These are phyloP conservation scores for Drosophila imparisetae DNA, from an alignment of 2,888 invertebrate species.

Conservation along the genomic window DNA sequence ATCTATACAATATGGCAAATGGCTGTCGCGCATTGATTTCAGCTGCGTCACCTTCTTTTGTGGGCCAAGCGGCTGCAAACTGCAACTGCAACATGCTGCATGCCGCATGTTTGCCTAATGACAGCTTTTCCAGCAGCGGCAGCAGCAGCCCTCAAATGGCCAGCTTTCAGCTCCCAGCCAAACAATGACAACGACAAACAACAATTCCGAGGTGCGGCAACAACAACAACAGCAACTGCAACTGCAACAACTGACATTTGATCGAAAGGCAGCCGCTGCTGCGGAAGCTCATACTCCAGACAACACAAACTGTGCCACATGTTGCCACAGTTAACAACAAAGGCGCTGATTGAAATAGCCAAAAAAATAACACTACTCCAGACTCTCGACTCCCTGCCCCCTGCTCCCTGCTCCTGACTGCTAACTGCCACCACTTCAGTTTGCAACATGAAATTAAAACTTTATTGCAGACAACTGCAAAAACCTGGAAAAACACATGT, in stretches of 20 bases:
- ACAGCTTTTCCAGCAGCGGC: conserved; percentile 48
- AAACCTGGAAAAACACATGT: not conserved
- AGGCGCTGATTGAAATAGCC: conserved; percentile 61
- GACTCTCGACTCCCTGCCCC: not conserved
- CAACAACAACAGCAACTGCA: conserved; percentile 3
- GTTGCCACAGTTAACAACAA: conserved; percentile 37
- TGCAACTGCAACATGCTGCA: conserved; percentile 28
- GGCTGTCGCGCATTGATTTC: conserved; percentile 71
- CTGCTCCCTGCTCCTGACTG: conserved; percentile 1
- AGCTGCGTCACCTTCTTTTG: conserved; percentile 74
- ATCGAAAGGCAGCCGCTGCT: conserved; percentile 71
- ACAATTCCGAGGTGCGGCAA: conserved; percentile 69
- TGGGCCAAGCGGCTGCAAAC: conserved; percentile 49
- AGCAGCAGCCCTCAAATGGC: conserved; percentile 28
- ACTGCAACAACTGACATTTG: conserved; percentile 62
- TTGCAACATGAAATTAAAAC: conserved; percentile 36
- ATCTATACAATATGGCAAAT: conserved; percentile 27
- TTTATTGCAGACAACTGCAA: conserved; percentile 10
- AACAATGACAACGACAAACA: conserved; percentile 52
- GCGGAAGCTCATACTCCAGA: conserved; percentile 60
- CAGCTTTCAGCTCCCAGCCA: conserved; percentile 13
- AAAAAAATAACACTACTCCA: conserved; percentile 5
- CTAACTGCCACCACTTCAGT: conserved; percentile 29
- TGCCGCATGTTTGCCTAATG: conserved; percentile 63
- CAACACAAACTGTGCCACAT: conserved; percentile 33